phyloP scores from a whole-genome alignment of 1,140 invertebrate species.

The Diploscapter pachys region DNA sequence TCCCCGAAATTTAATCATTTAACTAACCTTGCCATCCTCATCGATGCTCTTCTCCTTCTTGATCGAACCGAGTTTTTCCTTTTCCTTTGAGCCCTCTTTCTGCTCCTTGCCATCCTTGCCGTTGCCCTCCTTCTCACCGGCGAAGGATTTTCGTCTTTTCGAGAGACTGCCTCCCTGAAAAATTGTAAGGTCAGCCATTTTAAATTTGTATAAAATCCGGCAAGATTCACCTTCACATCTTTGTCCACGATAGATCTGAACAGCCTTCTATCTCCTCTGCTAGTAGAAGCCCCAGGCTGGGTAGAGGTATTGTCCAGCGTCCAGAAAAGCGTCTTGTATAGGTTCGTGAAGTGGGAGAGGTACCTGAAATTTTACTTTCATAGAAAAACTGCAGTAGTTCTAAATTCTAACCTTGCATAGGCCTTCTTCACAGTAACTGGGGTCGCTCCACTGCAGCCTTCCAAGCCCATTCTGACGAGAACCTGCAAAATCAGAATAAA shows the following conservation, averaged over 20 bases:
- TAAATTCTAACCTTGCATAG: slow-evolving; percentile 12
- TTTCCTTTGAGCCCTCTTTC: not conserved
- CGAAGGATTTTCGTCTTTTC: slow-evolving; percentile 22
- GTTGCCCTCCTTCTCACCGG: slow-evolving; percentile 24
- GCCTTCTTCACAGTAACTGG: slow-evolving; percentile 28
- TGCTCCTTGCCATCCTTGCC: slow-evolving; percentile 35
- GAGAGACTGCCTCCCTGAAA: slow-evolving; percentile 8
- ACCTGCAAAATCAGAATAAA: not conserved
- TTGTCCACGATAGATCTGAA: not conserved
- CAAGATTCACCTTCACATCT: too few relatives aligned
- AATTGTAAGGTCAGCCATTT: not conserved
- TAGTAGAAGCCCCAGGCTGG: not conserved
- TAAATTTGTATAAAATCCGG: not conserved
- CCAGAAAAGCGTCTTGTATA: slow-evolving; percentile 36
- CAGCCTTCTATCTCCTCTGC: slow-evolving; percentile 1
- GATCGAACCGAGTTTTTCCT: slow-evolving; percentile 13
- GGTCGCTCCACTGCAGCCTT: slow-evolving; percentile 34
- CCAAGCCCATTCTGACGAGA: slow-evolving; percentile 25
- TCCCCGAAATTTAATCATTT: not conserved
- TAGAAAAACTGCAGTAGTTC: not conserved
- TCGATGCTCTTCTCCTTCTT: slow-evolving; percentile 7
- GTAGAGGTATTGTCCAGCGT: not conserved
- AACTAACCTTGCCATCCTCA: not conserved
- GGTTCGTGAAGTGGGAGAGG: slow-evolving; percentile 23
- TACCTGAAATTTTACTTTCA: slow-evolving; percentile 24